Conservation (phyloP, 2,888 invertebrate species). For the Empis livida region DNA sequence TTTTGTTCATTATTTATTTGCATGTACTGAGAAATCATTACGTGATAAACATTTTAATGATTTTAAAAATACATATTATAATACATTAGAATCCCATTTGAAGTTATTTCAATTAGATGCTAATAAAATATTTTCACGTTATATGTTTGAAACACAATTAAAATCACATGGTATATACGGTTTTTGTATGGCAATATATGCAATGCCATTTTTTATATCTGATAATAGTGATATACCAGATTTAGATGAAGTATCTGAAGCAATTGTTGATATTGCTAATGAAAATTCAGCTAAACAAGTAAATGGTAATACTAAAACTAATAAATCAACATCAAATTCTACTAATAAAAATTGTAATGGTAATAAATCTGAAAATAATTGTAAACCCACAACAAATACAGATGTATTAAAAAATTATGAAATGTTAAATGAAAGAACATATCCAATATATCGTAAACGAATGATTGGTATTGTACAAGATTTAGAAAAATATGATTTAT, state of each 20-base stretch:
- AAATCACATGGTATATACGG: conserved; percentile 22
- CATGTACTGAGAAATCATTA: conserved; percentile 24
- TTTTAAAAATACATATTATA: conserved; percentile 22
- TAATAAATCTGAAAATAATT: not conserved
- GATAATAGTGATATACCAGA: conserved; percentile 21
- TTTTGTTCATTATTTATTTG: conserved; percentile 24
- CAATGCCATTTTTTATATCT: conserved; percentile 25
- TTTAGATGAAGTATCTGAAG: conserved; percentile 23
- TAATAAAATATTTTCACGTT: conserved; percentile 19
- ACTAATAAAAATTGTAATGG: not conserved
- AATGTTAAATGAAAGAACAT: conserved; percentile 20
- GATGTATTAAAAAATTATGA: conserved; percentile 21
- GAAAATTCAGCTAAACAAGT: not conserved
- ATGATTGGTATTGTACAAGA: conserved; percentile 22
- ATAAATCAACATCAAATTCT: not conserved
- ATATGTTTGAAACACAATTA: conserved; percentile 20
- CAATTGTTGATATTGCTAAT: conserved; percentile 11
- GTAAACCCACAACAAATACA: not conserved
- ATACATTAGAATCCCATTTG: conserved; percentile 16
- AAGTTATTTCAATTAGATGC: conserved; percentile 15
- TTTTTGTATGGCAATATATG: conserved; percentile 24
- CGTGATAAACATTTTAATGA: conserved; percentile 23
- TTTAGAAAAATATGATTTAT: conserved; percentile 14
- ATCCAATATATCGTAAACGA: conserved; percentile 23
- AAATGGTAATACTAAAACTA: not conserved